phyloP scores from a whole-genome alignment of 2,113 vertebrate species.

The Dasyornis broadbenti region DNA sequence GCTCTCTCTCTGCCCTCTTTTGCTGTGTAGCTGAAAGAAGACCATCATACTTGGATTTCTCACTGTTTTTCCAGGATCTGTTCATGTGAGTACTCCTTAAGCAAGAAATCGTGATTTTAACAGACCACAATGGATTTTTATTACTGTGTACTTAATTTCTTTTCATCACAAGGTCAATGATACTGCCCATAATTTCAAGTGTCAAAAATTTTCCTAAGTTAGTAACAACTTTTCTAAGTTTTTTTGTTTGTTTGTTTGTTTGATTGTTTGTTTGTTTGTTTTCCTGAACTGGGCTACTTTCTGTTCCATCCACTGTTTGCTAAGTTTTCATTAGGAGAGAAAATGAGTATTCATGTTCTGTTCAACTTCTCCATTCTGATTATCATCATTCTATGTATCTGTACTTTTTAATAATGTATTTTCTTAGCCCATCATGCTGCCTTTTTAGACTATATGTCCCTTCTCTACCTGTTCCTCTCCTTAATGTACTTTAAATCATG shows the following conservation, averaged over 20 bases:
- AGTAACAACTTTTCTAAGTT: neutral
- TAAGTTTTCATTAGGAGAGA: neutral
- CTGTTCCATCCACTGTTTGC: neutral
- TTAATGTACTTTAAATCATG: neutral
- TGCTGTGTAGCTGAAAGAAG: neutral
- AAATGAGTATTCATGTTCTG: neutral
- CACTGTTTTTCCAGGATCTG: neutral
- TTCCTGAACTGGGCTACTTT: neutral
- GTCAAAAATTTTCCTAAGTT: neutral
- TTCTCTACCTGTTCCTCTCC: rapidly evolving
- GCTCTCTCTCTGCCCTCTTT: neutral
- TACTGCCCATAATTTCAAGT: neutral
- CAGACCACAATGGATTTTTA: rapidly evolving
- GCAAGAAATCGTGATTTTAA: neutral
- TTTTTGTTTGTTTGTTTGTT: neutral
- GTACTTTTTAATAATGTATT: neutral
- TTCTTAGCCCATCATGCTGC: neutral
- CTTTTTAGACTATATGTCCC: neutral
- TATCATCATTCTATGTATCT: neutral
- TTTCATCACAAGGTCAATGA: neutral
- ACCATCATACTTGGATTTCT: too few species aligned
- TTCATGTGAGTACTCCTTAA: neutral
- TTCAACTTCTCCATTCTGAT: neutral
- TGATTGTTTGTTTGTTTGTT: neutral
- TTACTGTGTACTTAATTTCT: neutral